Conservation (phyloP, 1,140 invertebrate genomes). For the Galleria mellonella region DNA sequence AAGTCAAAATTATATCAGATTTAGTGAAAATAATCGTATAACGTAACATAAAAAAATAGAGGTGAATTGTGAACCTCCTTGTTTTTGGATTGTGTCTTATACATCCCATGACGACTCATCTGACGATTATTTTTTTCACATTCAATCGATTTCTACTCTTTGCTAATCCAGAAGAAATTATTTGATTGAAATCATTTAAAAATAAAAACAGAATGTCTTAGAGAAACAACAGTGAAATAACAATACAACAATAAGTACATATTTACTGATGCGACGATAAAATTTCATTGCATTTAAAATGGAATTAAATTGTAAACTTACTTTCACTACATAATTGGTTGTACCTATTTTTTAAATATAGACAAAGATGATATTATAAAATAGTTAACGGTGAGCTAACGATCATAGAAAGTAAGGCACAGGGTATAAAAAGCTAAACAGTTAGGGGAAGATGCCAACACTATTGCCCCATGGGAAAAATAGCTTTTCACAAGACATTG, state of each 20-base stretch:
- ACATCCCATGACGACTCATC: too few species aligned
- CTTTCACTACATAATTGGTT: slow-evolving; percentile 54
- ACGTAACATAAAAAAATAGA: too few species aligned
- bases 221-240: not conserved
- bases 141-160: too few species aligned
- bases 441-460: slow-evolving; percentile 17
- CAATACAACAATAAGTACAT: not conserved
- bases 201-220: too few species aligned
- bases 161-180: too few species aligned
- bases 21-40: too few species aligned
- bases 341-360: not conserved
- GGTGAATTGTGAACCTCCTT: too few species aligned
- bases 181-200: too few species aligned
- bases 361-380: not conserved
- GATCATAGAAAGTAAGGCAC: slow-evolving; percentile 24
- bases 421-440: slow-evolving; percentile 18
- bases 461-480: slow-evolving; percentile 22
- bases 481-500: not conserved
- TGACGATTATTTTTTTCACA: too few species aligned
- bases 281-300: slow-evolving; percentile 22
- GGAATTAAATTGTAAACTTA: slow-evolving; percentile 39
- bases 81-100: too few species aligned
- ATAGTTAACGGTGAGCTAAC: not conserved
- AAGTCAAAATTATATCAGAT: too few species aligned
- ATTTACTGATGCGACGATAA: slow-evolving; percentile 8